Percentiles rank a stretch among this genome's conserved stretches.
Conservation (phyloP, 2,888 invertebrate species). For the Ferrisia virgata region DNA sequence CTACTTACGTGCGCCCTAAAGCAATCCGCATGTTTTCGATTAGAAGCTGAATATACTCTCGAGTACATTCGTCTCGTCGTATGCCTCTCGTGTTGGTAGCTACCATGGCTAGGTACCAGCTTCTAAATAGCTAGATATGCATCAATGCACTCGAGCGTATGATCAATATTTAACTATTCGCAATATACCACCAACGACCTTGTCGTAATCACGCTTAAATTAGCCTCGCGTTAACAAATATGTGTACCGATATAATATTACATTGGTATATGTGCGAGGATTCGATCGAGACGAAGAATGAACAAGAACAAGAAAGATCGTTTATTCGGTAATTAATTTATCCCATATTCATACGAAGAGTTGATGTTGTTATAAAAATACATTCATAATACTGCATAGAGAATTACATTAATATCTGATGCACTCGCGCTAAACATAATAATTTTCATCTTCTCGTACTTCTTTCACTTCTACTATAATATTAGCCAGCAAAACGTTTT, state of each 20-base stretch:
- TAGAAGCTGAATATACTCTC: not conserved
- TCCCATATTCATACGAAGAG: not conserved
- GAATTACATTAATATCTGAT: too few species aligned
- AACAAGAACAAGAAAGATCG: not conserved
- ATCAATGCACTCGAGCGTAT: not conserved
- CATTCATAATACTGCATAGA: too few species aligned
- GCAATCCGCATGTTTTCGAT: not conserved
- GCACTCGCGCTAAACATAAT: too few species aligned
- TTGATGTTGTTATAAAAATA: too few species aligned
- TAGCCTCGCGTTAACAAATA: not conserved
- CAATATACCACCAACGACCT: not conserved
- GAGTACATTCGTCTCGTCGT: not conserved
- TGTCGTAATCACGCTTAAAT: conserved; percentile 10
- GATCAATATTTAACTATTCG: not conserved
- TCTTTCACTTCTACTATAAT: too few species aligned
- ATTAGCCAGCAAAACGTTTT: too few species aligned
- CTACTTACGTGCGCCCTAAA: not conserved
- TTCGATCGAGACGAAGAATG: not conserved
- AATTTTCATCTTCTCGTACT: too few species aligned
- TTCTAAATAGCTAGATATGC: too few species aligned
- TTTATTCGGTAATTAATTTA: not conserved
- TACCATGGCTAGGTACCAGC: too few species aligned
- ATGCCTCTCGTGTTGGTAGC: not conserved
- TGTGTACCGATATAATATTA: not conserved
- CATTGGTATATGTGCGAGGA: too few species aligned